A percentile compares a stretch with the other conserved stretches of the same genome.
These are phyloP conservation scores for Halocynthia roretzi DNA, from an alignment of 23 tunicate species.

Conservation along the genomic window DNA sequence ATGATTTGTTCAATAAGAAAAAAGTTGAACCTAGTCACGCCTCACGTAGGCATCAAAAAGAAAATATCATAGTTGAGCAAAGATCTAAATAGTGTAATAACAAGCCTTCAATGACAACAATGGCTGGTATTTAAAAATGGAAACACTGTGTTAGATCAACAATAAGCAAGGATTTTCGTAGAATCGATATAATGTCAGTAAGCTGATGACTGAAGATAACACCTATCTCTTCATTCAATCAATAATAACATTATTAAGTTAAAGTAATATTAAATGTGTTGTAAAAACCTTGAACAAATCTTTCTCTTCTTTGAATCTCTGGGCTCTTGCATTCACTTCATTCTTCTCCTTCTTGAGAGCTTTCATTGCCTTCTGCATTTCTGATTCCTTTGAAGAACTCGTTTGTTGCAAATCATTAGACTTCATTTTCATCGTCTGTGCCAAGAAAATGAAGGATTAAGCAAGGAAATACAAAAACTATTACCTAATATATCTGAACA, in stretches of 20 bases:
- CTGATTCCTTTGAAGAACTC: background rate
- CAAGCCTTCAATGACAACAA: too few relatives aligned
- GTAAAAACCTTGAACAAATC: slow-evolving; percentile 48
- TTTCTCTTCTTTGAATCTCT: slow-evolving; percentile 63
- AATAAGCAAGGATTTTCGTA: too few relatives aligned
- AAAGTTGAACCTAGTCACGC: too few relatives aligned
- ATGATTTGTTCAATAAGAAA: too few relatives aligned
- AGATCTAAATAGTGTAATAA: too few relatives aligned
- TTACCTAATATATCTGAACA: background rate
- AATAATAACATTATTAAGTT: background rate
- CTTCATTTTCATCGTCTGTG: slow-evolving; percentile 38
- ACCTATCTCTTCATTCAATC: background rate
- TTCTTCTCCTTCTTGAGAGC: slow-evolving; percentile 26
- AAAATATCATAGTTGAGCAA: too few relatives aligned
- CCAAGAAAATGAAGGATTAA: background rate
- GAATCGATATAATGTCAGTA: too few relatives aligned
- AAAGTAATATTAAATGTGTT: background rate
- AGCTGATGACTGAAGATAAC: background rate
- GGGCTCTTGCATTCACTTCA: slow-evolving; percentile 19
- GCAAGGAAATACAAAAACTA: background rate
- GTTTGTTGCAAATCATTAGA: slow-evolving; percentile 38
- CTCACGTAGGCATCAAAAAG: too few relatives aligned
- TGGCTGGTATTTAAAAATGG: too few relatives aligned
- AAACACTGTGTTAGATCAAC: too few relatives aligned
- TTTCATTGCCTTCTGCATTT: slow-evolving; percentile 6